A percentile compares a stretch with the other conserved stretches of the same genome.
Conservation (phyloP, 2,113 vertebrate species). For the Pituophis catenifer region DNA sequence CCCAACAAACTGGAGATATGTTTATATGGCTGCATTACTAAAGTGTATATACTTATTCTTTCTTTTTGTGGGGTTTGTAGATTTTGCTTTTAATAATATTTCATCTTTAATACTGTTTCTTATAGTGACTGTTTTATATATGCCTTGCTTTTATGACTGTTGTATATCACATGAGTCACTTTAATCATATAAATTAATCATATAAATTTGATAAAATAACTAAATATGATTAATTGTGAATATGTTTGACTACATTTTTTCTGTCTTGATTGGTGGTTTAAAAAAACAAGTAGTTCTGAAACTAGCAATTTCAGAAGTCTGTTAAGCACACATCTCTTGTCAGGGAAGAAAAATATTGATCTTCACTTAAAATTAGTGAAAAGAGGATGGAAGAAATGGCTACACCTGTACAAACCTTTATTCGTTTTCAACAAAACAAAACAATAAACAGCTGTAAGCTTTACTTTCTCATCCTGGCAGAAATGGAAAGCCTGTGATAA, state of each 20-base stretch:
- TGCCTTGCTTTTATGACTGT: background rate
- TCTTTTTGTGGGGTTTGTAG: background rate
- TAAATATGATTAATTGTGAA: slow-evolving; percentile 28
- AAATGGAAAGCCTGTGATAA: background rate
- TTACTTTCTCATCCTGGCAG: background rate
- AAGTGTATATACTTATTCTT: background rate
- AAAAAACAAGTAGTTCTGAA: slow-evolving; percentile 31
- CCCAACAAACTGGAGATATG: too few species aligned
- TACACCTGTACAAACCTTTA: slow-evolving; percentile 25
- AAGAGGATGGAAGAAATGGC: slow-evolving; percentile 33
- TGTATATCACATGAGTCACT: background rate
- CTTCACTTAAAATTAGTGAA: slow-evolving; percentile 49
- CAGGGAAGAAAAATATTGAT: slow-evolving; percentile 24
- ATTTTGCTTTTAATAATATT: background rate
- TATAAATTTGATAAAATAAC: background rate
- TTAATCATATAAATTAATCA: background rate
- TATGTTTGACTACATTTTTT: slow-evolving; percentile 21
- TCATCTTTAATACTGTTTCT: background rate
- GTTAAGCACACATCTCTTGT: background rate
- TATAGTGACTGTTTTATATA: background rate
- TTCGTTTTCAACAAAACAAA: background rate
- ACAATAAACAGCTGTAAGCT: slow-evolving; percentile 13
- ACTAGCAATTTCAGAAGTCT: slow-evolving; percentile 34
- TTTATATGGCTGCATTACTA: too few species aligned
- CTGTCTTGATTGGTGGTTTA: slow-evolving; percentile 25